Evolutionary conservation across 2,113 vertebrate genomes (phyloP), one percentile per base, ranked within the genome.

Genomic region (Malurus alboscapulatus): DNA sequence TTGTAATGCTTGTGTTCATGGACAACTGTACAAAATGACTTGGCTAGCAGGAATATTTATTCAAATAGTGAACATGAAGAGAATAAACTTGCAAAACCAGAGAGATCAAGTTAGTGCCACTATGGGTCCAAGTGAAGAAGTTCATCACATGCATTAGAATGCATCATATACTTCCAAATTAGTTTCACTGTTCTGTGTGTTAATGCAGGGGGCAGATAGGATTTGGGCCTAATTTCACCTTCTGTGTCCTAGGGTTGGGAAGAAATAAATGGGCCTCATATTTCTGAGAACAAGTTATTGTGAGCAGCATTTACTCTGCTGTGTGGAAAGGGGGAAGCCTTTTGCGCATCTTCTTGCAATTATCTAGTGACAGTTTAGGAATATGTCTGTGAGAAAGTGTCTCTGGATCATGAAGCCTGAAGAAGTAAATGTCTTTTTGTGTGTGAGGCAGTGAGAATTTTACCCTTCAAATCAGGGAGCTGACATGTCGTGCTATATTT

Each of bases 321-420:
- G 3, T 57, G 42, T 53, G 25, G 36, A 81, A 67, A 42, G 27
- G 13, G 12, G 8, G 19, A 48, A 58, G 26, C 42, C 14, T 92
- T 92, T 73, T 83, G 21, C 19, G 68, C 12, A 47, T 12, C 45
- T 47, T 45, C n/a, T 45, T 76, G 62, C 18, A 53, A 1, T 55
- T 69, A 40, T 61, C 36, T 36, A 53, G 19, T 63, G 53, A n/a
- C 22, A 68, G 21, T 40, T 84, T 74, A n/a, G 29, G 72, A 65
- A 40, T 0, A 0, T 40, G 66, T 20, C 32, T 44, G 7, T 42
- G 45, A 36, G 27, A 30, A 4, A n/a, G 13, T 27, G 9, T 61
- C 38, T 79, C 21, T 76, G 55, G 12, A 16, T 59, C 30, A 42
- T 9, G 44, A 66, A 71, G 8, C 20, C 10, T 72, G 59, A 71